A percentile compares a stretch with the other conserved stretches of the same genome.
Evolutionary conservation across 2,797 vertebrate species (phyloP).

Genomic region (Chaunax sp.): DNA sequence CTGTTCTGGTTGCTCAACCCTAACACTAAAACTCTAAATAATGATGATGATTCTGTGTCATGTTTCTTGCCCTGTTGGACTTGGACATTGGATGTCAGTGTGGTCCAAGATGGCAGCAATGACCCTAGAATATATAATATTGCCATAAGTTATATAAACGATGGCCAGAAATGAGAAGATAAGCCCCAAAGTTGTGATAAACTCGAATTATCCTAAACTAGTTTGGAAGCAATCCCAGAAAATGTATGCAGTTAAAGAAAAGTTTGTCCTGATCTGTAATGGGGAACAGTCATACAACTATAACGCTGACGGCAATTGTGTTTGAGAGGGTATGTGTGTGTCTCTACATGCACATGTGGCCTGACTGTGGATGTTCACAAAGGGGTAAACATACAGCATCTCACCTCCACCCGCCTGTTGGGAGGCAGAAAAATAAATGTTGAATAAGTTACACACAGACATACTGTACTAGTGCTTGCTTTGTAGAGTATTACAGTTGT

Average conservation of each 20-base stretch:
- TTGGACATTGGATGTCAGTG: background rate
- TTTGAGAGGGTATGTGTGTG: background rate
- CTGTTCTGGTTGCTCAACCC: no score
- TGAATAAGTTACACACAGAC: constrained; percentile 70
- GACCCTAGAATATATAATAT: background rate
- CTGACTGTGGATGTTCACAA: constrained; percentile 27
- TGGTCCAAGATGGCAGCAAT: background rate
- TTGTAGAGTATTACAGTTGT: constrained; percentile 73
- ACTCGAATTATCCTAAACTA: background rate
- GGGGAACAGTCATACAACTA: constrained; percentile 1
- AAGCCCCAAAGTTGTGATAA: background rate
- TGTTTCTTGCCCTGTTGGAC: background rate
- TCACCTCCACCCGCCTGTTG: constrained; percentile 64
- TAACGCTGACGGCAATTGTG: constrained; percentile 1
- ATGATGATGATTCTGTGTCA: background rate
- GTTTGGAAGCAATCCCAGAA: background rate
- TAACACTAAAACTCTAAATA: no score
- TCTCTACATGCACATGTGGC: background rate
- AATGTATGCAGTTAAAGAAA: background rate
- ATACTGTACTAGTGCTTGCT: constrained; percentile 60
- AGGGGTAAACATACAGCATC: constrained; percentile 50
- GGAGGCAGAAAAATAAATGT: constrained; percentile 72
- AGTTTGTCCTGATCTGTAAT: background rate
- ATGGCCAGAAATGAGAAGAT: background rate
- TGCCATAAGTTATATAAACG: background rate